Conservation (phyloP, 2,797 vertebrate species). For the Pelodytes ibericus region DNA sequence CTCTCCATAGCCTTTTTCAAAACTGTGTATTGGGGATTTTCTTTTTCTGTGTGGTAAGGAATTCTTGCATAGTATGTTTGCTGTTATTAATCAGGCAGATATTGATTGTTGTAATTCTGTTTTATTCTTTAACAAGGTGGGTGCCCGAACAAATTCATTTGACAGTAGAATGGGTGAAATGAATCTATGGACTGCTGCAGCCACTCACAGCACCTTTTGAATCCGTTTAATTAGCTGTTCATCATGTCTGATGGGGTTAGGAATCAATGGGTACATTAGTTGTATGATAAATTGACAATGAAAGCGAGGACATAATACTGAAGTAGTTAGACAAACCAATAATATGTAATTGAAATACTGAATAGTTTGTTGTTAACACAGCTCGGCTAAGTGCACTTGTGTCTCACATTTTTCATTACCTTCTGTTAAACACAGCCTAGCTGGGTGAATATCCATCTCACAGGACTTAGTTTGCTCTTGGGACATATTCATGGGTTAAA, state of each 20-base stretch:
- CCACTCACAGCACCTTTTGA: conserved; percentile 29
- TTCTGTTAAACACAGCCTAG: not conserved
- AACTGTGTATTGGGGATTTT: not conserved
- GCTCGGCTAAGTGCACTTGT: too few species aligned
- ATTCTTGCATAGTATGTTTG: conserved; percentile 18
- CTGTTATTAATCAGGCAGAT: conserved; percentile 49
- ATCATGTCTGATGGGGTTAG: conserved; percentile 43
- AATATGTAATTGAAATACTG: conserved; percentile 38
- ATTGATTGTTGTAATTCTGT: conserved; percentile 50
- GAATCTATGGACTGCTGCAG: conserved; percentile 44
- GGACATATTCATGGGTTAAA: too few species aligned
- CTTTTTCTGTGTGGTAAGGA: conserved; percentile 1
- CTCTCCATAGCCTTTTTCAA: not conserved
- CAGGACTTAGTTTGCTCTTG: too few species aligned
- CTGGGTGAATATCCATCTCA: too few species aligned
- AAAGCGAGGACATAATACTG: conserved; percentile 25
- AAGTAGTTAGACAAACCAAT: conserved; percentile 27
- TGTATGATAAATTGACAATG: conserved; percentile 43
- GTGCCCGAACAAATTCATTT: conserved; percentile 44
- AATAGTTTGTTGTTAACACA: not conserved
- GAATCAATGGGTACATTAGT: conserved; percentile 48
- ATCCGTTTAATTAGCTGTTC: conserved; percentile 51
- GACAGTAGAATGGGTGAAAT: conserved; percentile 44
- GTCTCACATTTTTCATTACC: too few species aligned
- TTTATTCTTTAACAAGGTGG: conserved; percentile 42